Percentiles rank a stretch among this genome's conserved stretches.
phyloP scores from a whole-genome alignment of 2,888 invertebrate genomes.

The Oscheius sp. region DNA sequence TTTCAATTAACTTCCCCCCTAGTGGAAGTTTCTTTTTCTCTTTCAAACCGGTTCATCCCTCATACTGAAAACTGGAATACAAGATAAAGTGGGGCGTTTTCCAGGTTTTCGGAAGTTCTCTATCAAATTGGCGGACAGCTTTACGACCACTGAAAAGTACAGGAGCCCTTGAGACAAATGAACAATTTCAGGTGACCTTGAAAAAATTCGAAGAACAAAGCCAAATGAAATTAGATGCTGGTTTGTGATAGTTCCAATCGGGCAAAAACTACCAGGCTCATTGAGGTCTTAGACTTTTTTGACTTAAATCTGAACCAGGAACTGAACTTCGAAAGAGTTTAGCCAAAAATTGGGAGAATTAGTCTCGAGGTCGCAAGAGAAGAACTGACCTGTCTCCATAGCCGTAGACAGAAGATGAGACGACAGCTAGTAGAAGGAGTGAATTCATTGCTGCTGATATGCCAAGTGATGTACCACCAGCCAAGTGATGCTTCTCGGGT shows the following conservation, averaged over 20 bases:
- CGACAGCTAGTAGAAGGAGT: constrained; percentile 5
- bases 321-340: not conserved
- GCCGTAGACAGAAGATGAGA: not conserved
- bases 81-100: not conserved
- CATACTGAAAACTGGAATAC: constrained; percentile 8
- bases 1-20: constrained; percentile 2
- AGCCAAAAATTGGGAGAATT: not conserved
- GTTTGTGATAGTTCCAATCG: not conserved
- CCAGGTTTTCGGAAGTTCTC: not conserved
- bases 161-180: constrained; percentile 4
- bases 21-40: not conserved
- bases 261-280: not conserved
- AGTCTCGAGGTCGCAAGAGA: not conserved
- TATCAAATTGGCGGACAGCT: not conserved
- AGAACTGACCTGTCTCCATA: constrained; percentile 5
- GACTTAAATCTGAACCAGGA: not conserved
- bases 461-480: not conserved
- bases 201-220: not conserved
- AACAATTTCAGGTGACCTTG: not conserved
- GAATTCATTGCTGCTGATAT: not conserved
- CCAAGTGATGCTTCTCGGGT: not conserved
- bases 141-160: constrained; percentile 12
- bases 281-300: too few relatives aligned
- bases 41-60: not conserved
- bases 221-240: not conserved